phyloP scores from a whole-genome alignment of 1,140 invertebrate species.

The Drosophila lacertosa region DNA sequence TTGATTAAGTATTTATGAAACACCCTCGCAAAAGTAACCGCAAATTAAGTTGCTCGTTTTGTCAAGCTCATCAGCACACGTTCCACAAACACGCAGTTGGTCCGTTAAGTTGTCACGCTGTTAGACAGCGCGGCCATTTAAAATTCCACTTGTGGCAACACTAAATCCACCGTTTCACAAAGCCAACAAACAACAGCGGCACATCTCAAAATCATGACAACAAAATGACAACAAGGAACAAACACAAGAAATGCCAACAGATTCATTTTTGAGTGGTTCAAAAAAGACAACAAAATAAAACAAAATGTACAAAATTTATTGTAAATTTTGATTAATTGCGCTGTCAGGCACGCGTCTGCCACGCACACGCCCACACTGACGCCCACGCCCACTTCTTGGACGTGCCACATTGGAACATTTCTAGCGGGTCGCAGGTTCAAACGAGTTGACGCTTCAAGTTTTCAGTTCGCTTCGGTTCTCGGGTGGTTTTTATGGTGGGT shows the following conservation, averaged over 20 bases:
- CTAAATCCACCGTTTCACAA: conserved; percentile 28
- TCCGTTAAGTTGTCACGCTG: conserved; percentile 47
- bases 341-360: conserved; percentile 55
- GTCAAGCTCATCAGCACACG: conserved; percentile 1
- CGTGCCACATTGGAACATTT: conserved; percentile 8
- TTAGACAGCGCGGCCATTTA: conserved; percentile 25
- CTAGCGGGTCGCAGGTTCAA: conserved; percentile 30
- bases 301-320: conserved; percentile 69
- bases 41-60: conserved; percentile 11
- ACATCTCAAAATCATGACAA: conserved; percentile 65
- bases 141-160: conserved; percentile 40
- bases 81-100: conserved; percentile 18
- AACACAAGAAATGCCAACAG: conserved; percentile 37
- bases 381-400: background rate
- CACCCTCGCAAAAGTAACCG: background rate
- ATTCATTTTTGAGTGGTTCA: conserved; percentile 62
- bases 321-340: conserved; percentile 79
- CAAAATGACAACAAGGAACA: conserved; percentile 28
- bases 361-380: background rate
- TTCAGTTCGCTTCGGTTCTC: conserved; percentile 4
- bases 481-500: background rate
- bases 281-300: background rate
- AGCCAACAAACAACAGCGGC: conserved; percentile 23
- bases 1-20: background rate
- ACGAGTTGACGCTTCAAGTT: conserved; percentile 46